Evolutionary conservation across 2,888 invertebrate genomes (phyloP), one percentile per base, ranked within the genome.

Genomic region (Isotomurus palustris): DNA sequence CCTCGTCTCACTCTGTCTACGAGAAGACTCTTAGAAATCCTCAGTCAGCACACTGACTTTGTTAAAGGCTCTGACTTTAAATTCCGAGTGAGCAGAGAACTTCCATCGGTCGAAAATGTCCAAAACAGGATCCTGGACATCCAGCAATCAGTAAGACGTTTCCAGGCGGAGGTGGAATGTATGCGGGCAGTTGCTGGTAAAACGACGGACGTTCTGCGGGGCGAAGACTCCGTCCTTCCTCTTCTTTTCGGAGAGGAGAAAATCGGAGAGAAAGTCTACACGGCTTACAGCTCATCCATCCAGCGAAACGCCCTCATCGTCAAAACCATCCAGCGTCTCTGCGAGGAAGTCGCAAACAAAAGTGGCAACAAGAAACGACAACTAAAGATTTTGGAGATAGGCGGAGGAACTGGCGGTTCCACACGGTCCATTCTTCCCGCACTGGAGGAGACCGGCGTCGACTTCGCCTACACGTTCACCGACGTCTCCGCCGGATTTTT

Each of bases 371-470:
- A 35, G 2, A 35, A 43, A 50, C 19, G 28, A 14, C 3, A 53
- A 49, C 43, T 61, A 2, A 28, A 58, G 14, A 48, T 62, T 27
- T n/a, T 62, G 14, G 62, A 62, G 40, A 50, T 59, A 25, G 62
- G 62, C 1, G 58, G 53, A 2, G 62, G 62, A 28, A 59, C 62
- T 2, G 62, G 62, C 3, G 21, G 29, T 1, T 55, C 43, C 19
- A 56, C 62, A 2, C 22, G 24, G 14, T 12, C 12, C 3, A 10
- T 57, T 6, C 35, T 61, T 19, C 28, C 2, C 3, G 17, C 35
- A n/a, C 12, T 53, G 21, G 12, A 19, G 3, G 43, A 41, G 14
- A 22, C 12, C 14, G 51, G 49, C 1, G 6, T 27, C 1, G 38
- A 27, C 12, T 49, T 47, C 49, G 53, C 53, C 10, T 57, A 54